phyloP scores from a whole-genome alignment of 2,797 vertebrate species.

The Fistularia commersonii region DNA sequence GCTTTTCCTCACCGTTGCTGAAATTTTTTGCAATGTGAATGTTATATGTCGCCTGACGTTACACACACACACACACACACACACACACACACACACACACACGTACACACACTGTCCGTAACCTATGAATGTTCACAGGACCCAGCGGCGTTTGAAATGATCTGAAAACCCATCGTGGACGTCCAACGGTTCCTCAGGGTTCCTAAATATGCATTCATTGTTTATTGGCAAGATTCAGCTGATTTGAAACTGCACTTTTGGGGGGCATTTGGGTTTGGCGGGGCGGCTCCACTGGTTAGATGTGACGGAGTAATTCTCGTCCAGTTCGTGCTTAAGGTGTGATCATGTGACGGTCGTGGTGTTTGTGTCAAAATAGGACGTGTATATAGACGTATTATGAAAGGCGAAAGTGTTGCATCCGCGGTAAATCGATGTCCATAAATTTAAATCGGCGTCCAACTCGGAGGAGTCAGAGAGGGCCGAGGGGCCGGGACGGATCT shows the following conservation, averaged over 20 bases:
- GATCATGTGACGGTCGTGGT: conserved; percentile 30
- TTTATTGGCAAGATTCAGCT: conserved; percentile 15
- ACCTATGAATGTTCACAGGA: conserved; percentile 66
- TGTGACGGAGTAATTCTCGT: conserved; percentile 1
- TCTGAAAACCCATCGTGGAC: no score
- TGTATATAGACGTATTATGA: conserved; percentile 53
- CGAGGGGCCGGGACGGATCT: neutral
- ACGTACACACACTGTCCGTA: conserved; percentile 61
- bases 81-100: no score
- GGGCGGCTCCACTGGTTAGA: conserved; percentile 9
- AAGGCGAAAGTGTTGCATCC: conserved; percentile 29
- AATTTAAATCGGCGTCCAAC: neutral
- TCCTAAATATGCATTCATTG: conserved; percentile 11
- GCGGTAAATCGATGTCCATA: conserved; percentile 48
- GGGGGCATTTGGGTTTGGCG: no score
- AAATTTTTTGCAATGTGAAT: conserved; percentile 42
- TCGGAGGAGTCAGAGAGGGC: no score
- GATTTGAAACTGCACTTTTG: conserved; percentile 7
- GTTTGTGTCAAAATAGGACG: conserved; percentile 26
- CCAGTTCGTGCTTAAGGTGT: conserved; percentile 17
- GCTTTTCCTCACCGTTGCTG: conserved; percentile 19
- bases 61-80: no score
- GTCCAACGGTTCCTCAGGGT: conserved; percentile 36
- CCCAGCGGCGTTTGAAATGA: conserved; percentile 23
- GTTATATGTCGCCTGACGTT: conserved; percentile 49